phyloP scores from a whole-genome alignment of 2,797 vertebrate species.

The Etheostoma nigrum region DNA sequence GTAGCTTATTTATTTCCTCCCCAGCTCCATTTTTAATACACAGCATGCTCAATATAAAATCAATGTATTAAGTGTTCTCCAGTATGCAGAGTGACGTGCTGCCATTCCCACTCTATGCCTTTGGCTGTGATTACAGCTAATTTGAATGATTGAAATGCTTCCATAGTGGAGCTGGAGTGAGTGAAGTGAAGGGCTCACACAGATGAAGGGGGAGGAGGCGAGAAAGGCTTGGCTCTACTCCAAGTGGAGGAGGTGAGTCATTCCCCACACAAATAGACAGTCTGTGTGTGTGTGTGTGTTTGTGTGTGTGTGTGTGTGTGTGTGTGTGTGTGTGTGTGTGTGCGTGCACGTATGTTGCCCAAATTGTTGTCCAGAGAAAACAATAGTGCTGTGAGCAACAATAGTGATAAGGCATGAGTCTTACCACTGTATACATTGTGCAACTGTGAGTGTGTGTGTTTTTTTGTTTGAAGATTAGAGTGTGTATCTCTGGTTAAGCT shows the following conservation, averaged over 20 bases:
- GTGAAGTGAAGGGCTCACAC: conserved; percentile 80
- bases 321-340: conserved; percentile 28
- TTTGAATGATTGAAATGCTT: conserved; percentile 85
- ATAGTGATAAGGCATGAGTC: conserved; percentile 40
- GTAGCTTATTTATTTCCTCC: conserved; percentile 69
- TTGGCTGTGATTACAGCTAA: conserved; percentile 82
- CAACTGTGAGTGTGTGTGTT: conserved; percentile 30
- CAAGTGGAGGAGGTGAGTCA: conserved; percentile 82
- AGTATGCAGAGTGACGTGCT: conserved; percentile 77
- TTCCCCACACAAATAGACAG: conserved; percentile 71
- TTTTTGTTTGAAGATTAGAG: conserved; percentile 24
- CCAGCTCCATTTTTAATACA: conserved; percentile 55
- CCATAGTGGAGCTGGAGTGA: conserved; percentile 76
- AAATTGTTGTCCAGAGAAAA: conserved; percentile 61
- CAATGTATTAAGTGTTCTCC: conserved; percentile 80
- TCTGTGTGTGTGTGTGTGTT: conserved; percentile 48
- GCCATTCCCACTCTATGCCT: conserved; percentile 75
- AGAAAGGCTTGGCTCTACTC: conserved; percentile 79
- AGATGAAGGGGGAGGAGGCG: conserved; percentile 80
- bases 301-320: conserved; percentile 31
- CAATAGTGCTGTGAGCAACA: conserved; percentile 51
- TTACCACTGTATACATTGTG: conserved; percentile 36
- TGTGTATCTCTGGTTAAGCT: conserved; percentile 45
- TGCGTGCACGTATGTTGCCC: conserved; percentile 5
- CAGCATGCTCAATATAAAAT: conserved; percentile 77